A percentile compares a stretch with the other conserved stretches of the same genome.
phyloP scores from a whole-genome alignment of 2,797 vertebrate genomes.

The Oreonectes daqikongensis region DNA sequence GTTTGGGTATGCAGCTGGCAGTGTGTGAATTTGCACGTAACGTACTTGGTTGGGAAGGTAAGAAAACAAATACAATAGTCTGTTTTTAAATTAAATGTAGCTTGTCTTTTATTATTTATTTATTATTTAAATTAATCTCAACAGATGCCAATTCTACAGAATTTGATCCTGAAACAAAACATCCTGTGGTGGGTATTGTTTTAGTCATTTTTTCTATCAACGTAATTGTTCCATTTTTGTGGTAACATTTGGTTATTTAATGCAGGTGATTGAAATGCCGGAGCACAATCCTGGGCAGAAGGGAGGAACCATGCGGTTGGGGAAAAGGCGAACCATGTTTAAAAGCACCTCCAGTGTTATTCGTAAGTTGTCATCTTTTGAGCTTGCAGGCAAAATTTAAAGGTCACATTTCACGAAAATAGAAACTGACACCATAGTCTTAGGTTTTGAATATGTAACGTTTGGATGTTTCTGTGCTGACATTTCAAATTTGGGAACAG shows the following conservation, averaged over 20 bases:
- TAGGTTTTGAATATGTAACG: background rate
- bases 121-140: conserved; percentile 45
- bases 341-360: conserved; percentile 84
- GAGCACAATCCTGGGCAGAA: conserved; percentile 95
- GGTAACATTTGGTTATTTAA: background rate
- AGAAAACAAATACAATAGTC: conserved; percentile 43
- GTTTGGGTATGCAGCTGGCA: conserved; percentile 94
- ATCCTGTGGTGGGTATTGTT: conserved; percentile 87
- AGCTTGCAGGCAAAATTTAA: background rate
- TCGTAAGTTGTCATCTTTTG: conserved; percentile 72
- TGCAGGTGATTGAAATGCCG: conserved; percentile 95
- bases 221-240: background rate
- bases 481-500: background rate
- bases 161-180: conserved; percentile 88
- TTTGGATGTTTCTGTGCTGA: background rate
- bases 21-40: conserved; percentile 92
- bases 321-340: conserved; percentile 91
- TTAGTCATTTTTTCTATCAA: background rate
- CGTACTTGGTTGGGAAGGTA: conserved; percentile 91
- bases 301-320: conserved; percentile 95
- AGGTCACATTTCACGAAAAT: background rate
- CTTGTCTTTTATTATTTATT: background rate
- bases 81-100: background rate
- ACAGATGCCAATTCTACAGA: conserved; percentile 96
- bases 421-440: background rate